These are phyloP conservation scores for Rafetus swinhoei DNA, from an alignment of 2,113 vertebrate genomes.

Conservation along the genomic window DNA sequence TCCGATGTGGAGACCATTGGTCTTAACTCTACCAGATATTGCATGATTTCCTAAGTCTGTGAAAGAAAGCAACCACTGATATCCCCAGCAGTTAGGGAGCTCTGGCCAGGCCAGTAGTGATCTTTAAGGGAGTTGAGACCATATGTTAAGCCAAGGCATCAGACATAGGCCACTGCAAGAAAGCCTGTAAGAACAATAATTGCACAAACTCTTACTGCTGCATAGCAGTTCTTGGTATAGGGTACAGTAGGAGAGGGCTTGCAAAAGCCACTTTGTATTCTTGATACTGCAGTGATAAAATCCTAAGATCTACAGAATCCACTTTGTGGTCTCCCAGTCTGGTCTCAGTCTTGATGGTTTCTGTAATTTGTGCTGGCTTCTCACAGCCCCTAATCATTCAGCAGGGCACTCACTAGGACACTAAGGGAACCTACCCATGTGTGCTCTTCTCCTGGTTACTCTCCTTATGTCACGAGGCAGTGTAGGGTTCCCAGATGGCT, in stretches of 20 bases:
- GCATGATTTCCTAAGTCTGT: not conserved
- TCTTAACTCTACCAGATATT: not conserved
- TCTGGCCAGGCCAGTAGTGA: no score
- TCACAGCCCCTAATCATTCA: not conserved
- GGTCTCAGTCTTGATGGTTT: not conserved
- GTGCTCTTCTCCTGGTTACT: not conserved
- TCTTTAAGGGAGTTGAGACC: not conserved
- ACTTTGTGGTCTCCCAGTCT: not conserved
- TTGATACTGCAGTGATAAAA: not conserved
- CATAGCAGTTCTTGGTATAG: not conserved
- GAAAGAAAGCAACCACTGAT: not conserved
- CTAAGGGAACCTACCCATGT: not conserved
- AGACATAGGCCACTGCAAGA: not conserved
- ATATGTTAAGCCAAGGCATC: not conserved
- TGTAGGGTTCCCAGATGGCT: no score
- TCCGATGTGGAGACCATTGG: not conserved
- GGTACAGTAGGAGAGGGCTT: not conserved
- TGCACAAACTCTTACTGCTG: not conserved
- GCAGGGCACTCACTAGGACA: not conserved
- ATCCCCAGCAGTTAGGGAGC: no score
- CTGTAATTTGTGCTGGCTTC: not conserved
- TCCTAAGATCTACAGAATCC: not conserved
- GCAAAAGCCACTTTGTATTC: not conserved
- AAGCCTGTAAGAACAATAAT: not conserved
- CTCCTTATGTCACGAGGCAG: not conserved